Conservation (phyloP, 30 jellyfish, hydroid and myxozoan species). For the Sanderia malayensis region DNA sequence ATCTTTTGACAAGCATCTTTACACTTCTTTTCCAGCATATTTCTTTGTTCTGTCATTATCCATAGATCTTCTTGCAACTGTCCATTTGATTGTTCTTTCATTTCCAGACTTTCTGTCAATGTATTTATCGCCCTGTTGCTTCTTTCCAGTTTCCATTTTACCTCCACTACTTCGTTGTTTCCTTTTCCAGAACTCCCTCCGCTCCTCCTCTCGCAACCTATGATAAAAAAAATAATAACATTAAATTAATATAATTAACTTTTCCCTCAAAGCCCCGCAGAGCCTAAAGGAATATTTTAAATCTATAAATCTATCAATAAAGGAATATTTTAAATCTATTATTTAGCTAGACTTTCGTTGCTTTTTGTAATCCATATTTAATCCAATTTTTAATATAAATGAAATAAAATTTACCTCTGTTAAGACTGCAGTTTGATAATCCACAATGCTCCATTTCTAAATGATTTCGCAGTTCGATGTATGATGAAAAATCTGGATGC, state of each 20-base stretch:
- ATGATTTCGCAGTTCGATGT: slow-evolving; percentile 36
- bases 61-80: slow-evolving; percentile 8
- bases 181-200: too few species aligned
- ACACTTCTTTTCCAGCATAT: background rate
- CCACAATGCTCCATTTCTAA: slow-evolving; percentile 22
- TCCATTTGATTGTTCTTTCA: slow-evolving; percentile 2
- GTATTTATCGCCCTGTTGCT: background rate
- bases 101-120: slow-evolving; percentile 5
- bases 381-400: too few species aligned
- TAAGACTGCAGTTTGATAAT: slow-evolving; percentile 10
- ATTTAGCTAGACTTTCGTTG: too few species aligned
- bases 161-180: background rate
- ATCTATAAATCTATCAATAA: too few species aligned
- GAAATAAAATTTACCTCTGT: too few species aligned
- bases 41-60: background rate
- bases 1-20: slow-evolving; percentile 1
- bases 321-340: too few species aligned
- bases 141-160: background rate
- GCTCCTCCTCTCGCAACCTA: background rate
- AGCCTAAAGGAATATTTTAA: too few species aligned
- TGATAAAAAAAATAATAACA: too few species aligned
- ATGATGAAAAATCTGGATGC: slow-evolving; percentile 11
- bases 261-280: too few species aligned
- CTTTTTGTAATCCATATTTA: too few species aligned
- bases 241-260: too few species aligned